These are phyloP conservation scores for Platysternon megacephalum DNA, from an alignment of 2,113 vertebrate species.

Conservation along the genomic window DNA sequence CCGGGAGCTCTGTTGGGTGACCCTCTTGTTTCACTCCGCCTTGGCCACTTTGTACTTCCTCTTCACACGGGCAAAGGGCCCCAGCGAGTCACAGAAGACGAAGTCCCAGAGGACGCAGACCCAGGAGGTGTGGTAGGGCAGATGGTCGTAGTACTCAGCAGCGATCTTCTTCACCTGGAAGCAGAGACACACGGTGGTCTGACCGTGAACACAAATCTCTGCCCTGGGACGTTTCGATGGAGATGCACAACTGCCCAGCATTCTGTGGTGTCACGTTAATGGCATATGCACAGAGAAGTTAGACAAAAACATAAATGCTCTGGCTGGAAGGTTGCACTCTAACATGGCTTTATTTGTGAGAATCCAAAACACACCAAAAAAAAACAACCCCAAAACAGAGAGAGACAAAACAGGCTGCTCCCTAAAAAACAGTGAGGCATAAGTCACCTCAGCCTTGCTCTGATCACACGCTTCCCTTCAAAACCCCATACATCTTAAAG, in stretches of 20 bases:
- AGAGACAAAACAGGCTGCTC: background rate
- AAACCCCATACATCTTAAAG: background rate
- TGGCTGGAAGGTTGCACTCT: background rate
- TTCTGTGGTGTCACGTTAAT: background rate
- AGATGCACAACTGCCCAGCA: background rate
- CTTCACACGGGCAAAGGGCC: constrained; percentile 83
- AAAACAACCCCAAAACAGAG: background rate
- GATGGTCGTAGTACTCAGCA: constrained; percentile 82
- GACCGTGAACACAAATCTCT: background rate
- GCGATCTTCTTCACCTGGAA: constrained; percentile 84
- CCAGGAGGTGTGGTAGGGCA: constrained; percentile 87
- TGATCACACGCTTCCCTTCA: background rate
- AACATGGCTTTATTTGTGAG: background rate
- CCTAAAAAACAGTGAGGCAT: background rate
- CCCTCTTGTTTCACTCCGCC: constrained; percentile 41
- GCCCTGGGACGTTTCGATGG: background rate
- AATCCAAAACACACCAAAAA: background rate
- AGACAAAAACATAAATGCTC: background rate
- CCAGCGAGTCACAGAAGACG: constrained; percentile 84
- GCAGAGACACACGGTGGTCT: background rate
- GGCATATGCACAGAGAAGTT: background rate
- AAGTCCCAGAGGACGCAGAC: constrained; percentile 84
- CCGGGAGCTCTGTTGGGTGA: rapidly evolving
- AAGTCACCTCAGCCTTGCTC: background rate
- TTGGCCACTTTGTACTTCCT: constrained; percentile 78